These are phyloP conservation scores for Chinchilla lanigera DNA, from an alignment of 2,113 vertebrate genomes.

Conservation along the genomic window DNA sequence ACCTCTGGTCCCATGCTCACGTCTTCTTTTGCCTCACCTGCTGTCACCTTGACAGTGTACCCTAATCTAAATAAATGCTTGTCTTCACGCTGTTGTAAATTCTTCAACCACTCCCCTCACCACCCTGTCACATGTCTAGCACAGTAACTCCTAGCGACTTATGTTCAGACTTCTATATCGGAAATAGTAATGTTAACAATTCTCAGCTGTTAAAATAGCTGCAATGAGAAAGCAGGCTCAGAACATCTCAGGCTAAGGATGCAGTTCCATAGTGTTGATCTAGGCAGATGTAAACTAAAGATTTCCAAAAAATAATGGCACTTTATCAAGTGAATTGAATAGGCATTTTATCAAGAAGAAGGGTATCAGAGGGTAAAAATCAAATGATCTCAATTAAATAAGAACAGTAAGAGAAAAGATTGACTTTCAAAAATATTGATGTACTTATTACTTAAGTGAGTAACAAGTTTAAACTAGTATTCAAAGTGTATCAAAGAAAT, in stretches of 20 bases:
- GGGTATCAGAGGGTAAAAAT: constrained; percentile 36
- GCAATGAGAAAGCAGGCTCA: neutral
- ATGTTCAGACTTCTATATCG: neutral
- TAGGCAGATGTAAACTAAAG: neutral
- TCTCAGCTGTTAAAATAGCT: neutral
- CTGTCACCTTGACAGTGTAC: neutral
- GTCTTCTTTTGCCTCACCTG: neutral
- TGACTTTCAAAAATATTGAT: neutral
- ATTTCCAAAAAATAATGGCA: neutral
- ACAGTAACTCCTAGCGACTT: neutral
- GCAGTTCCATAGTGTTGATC: neutral
- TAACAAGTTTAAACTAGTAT: neutral
- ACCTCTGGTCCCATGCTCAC: neutral
- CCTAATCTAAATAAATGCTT: neutral
- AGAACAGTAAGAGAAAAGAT: neutral
- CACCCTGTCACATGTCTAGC: neutral
- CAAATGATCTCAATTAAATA: neutral
- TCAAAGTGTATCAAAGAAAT: neutral
- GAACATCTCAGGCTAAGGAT: neutral
- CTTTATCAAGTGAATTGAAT: neutral
- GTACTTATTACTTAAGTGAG: neutral
- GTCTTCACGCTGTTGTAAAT: neutral
- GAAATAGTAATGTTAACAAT: neutral
- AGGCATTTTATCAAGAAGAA: neutral
- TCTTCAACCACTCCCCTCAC: neutral